Evolutionary conservation across 2,888 invertebrate species (phyloP), one percentile per base, ranked within the genome.

Genomic region (Drosophila fungiperda): DNA sequence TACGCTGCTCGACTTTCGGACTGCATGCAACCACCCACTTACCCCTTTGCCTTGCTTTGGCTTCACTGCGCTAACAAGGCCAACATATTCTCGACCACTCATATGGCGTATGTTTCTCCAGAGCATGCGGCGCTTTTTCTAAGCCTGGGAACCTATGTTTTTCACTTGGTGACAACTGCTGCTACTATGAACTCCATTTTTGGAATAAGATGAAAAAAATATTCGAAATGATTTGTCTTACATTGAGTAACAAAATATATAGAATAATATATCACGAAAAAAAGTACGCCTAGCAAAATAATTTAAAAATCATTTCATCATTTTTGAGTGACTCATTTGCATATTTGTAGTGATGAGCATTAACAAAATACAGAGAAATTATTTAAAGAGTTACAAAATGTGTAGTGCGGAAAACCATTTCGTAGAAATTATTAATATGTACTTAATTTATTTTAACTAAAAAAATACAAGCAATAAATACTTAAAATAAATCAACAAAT

Each of bases 71-170:
- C 91, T 91, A 91, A 93, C 91, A 90, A 91, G 89, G 91, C 91
- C 90, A 92, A 90, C 93, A 92, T 92, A 92, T 93, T 92, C 84
- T 87, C 81, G 87, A 79, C 85, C 71, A 70, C 64, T 89, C 76
- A 78, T 36, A 80, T 78, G 82, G 60, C 82, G 71, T 88, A 82
- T 89, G 90, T 76, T 78, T 57, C 57, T 20, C 23, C 32, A 42
- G 29, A 29, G 45, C 60, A 58, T 73, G 64, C 61, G 57, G 12
- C 52, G 23, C 58, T 78, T 84, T 84, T 84, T 89, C 66, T 68
- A 70, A 71, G 64, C 84, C 85, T 89, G 84, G 73, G 84, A 84
- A 84, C 83, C 84, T 89, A 89, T 89, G 84, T 73, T 84, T 76
- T 78, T 59, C 42, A 23, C 53, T 48, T 5, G 23, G 17, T 32